These are phyloP conservation scores for Brachionus manjavacas DNA, from an alignment of 1,140 invertebrate species.

Conservation along the genomic window DNA sequence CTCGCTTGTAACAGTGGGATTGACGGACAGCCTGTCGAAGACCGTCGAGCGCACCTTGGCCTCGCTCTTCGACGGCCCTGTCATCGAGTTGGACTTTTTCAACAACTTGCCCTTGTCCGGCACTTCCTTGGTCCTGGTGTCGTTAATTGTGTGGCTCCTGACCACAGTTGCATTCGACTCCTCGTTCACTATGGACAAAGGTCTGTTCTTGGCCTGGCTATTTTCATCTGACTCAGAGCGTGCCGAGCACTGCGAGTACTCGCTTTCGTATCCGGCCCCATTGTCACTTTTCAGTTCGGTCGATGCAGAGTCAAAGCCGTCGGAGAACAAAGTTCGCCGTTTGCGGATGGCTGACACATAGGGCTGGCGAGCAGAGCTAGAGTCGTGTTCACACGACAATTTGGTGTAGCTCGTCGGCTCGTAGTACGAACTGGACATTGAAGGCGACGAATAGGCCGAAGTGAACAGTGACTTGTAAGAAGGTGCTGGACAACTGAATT, in stretches of 20 bases:
- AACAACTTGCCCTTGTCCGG: background rate
- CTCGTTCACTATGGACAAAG: constrained; percentile 1
- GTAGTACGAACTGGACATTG: background rate
- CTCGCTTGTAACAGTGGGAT: background rate
- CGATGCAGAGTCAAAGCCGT: background rate
- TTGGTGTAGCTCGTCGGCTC: background rate
- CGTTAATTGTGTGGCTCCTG: background rate
- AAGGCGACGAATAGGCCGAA: background rate
- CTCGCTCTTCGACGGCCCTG: background rate
- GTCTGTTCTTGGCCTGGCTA: background rate
- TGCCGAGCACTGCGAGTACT: background rate
- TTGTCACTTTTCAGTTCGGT: background rate
- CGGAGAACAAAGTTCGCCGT: constrained; percentile 17
- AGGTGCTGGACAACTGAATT: background rate
- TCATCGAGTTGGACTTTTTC: constrained; percentile 20
- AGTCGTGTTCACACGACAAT: background rate
- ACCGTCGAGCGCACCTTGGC: background rate
- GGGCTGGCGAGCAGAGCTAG: background rate
- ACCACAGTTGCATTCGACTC: background rate
- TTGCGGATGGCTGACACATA: constrained; percentile 35
- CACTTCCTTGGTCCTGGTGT: background rate
- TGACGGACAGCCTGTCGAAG: background rate
- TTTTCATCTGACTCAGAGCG: background rate
- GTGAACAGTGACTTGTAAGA: background rate
- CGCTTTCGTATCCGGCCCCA: background rate